These are phyloP conservation scores for Lepus americanus DNA, from an alignment of 2,113 vertebrate genomes.

Conservation along the genomic window DNA sequence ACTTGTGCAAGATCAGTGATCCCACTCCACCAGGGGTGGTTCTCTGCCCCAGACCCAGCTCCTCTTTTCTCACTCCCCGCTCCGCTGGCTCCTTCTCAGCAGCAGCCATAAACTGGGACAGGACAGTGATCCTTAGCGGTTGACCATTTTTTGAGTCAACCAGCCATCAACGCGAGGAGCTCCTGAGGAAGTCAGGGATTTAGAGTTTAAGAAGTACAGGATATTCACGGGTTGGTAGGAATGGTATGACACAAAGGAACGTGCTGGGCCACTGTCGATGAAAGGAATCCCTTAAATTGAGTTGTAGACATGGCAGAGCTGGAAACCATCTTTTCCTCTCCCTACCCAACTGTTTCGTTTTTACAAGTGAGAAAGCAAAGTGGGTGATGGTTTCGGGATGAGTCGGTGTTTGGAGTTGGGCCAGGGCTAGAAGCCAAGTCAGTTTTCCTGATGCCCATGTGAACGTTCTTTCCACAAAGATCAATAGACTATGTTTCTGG, in stretches of 20 bases:
- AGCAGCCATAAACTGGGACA: background rate
- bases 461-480: slow-evolving; percentile 17
- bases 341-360: slow-evolving; percentile 13
- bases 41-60: background rate
- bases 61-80: background rate
- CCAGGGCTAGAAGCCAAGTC: background rate
- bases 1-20: slow-evolving; percentile 3
- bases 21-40: background rate
- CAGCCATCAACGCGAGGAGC: background rate
- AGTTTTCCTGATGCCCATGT: background rate
- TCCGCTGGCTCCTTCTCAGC: background rate
- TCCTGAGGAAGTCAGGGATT: slow-evolving; percentile 10
- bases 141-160: slow-evolving; percentile 5
- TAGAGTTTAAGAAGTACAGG: slow-evolving; percentile 37
- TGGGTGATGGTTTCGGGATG: background rate
- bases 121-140: background rate
- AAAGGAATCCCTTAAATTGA: slow-evolving; percentile 48
- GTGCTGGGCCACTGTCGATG: background rate
- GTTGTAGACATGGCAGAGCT: slow-evolving; percentile 41
- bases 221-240: background rate
- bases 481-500: background rate
- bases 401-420: background rate
- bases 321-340: background rate
- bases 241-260: background rate
- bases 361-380: slow-evolving; percentile 44